Evolutionary conservation across 2,888 invertebrate genomes (phyloP), one percentile per base, ranked within the genome.

Genomic region (Vannuccia rotundouncinata): DNA sequence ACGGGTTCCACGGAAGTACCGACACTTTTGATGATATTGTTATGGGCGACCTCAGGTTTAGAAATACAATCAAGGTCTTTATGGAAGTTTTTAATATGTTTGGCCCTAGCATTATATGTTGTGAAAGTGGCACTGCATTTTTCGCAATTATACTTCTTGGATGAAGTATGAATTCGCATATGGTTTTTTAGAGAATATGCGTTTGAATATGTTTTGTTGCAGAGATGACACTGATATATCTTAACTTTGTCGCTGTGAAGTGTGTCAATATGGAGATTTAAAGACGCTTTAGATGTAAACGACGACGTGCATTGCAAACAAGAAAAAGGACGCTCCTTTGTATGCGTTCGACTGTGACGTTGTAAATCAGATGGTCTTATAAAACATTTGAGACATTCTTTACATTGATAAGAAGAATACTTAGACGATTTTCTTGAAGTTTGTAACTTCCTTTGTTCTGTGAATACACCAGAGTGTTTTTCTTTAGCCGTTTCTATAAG

Each of bases 401-500:
- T 22, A 22, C 66, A 66, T 22, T 66, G 66, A 66, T 66, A 66
- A 22, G 66, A 5, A 2, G 10, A 5, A 5, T 22, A 22, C 22
- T 5, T 2, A 13, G 66, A 66, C 2, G 66, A 66, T 66, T 66
- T 66, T 17, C 2, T 27, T 22, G 10, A 22, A 22, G 13, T 5
- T 27, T 5, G 10, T 22, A 66, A 66, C 25, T 66, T 66, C 2
- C 66, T 5, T 66, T 66, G 66, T 5, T 27, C 66, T 2, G 66
- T 66, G 25, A 66, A 66, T 22, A 17, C 22, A 66, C 13, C 66
- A 5, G 66, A 66, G 10, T 66, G 66, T 66, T 66, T 66, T 28
- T 75, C 75, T 22, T 75, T 75, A 5, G 75, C 75, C 2, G 31
- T 29, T 75, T 75, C 75, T 22, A 75, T 75, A 75, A 75, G 75